Conservation (phyloP, 1,140 invertebrate genomes). For the Aphaenogaster floridana region DNA sequence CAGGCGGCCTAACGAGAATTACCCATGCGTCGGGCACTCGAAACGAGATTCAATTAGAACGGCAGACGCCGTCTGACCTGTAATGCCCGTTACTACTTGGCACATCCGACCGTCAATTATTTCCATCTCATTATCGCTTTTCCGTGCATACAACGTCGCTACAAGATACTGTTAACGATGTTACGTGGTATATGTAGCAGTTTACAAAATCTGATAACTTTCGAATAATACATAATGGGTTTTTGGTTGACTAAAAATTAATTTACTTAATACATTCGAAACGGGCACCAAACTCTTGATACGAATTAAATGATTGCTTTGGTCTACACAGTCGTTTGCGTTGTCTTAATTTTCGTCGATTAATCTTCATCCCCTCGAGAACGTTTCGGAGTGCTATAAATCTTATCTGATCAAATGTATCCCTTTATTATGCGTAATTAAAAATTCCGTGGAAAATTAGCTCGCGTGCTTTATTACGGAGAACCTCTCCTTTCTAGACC, state of each 20-base stretch:
- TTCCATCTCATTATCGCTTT: background rate
- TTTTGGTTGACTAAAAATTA: background rate
- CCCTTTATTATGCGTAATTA: background rate
- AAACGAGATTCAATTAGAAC: slow-evolving; percentile 67
- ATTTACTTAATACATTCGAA: background rate
- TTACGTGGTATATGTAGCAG: background rate
- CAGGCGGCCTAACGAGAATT: slow-evolving; percentile 52
- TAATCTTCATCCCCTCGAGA: background rate
- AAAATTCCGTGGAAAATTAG: slow-evolving; percentile 10
- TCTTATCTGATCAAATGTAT: background rate
- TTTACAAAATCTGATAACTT: background rate
- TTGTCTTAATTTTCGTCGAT: background rate
- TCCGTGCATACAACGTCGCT: background rate
- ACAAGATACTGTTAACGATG: background rate
- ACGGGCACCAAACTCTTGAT: background rate
- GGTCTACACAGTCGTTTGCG: background rate
- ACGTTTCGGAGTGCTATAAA: background rate
- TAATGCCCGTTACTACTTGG: background rate
- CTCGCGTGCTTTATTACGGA: background rate
- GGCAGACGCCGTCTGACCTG: background rate
- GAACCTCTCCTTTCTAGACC: background rate
- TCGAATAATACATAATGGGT: background rate
- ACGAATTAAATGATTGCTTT: background rate
- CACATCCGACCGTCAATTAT: slow-evolving; percentile 13
- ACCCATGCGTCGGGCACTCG: slow-evolving; percentile 59